Base-by-base conservation (phyloP, 2,113 vertebrate genomes). In the Ursus arctos region DNA sequence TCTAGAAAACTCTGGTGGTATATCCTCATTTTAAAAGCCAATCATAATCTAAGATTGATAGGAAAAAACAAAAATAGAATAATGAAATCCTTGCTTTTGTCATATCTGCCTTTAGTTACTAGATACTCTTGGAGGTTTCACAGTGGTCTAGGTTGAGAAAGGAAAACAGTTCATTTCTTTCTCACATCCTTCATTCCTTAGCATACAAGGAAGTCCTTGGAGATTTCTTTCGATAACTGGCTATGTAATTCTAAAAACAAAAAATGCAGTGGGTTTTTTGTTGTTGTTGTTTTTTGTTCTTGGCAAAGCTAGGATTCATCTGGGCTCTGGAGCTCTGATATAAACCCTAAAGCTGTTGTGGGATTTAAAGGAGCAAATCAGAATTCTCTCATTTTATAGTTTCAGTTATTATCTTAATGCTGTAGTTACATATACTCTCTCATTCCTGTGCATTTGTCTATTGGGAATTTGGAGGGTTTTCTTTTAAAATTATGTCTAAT, bases 191-290 rank as follows among this genome's bases (percentile, higher is more conserved):
- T 91, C 33, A 76, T 83, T 94, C 40, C 28, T 92, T 59, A 88
- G 31, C 21, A 79, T 43, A 53, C 8, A 49, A 3, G 53, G 22
- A 76, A 74, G 40, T 55, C 77, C 26, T 47, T 76, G 24, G n/a
- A 88, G 87, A n/a, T 89, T 95, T 91, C 10, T 88, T 96, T 90
- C 96, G 36, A 61, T 83, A 80, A 67, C 9, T 85, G 36, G 43
- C 76, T 87, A 4, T 95, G 57, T 91, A 24, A 65, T 84, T 83
- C 49, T 72, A 40, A 57, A 79, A 93, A 43, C 12, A 61, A 28
- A 67, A 76, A 51, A 74, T 4, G 8, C 19, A 47, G 9, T 83
- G 22, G 63, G 15, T 5, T 3, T 31, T 65, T 5, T 28, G 43
- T 43, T 43, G 5, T 43, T 12, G 15, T 76, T 43, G 10, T 19